Percentiles rank a stretch among this genome's conserved stretches.
These are phyloP conservation scores for Pseudopodoces humilis DNA, from an alignment of 2,113 vertebrate genomes.

Conservation along the genomic window DNA sequence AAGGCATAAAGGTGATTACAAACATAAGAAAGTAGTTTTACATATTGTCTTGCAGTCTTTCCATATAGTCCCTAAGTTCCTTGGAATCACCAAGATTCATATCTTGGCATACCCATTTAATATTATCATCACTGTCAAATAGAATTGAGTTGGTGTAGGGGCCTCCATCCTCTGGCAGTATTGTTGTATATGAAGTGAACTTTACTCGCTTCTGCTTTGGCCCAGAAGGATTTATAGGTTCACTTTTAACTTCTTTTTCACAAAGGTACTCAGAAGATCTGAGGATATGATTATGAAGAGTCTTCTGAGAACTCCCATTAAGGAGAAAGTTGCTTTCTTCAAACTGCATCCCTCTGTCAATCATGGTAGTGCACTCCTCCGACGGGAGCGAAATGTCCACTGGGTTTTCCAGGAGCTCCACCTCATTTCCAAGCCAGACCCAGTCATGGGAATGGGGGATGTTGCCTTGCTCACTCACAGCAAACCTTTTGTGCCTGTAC, in stretches of 20 bases:
- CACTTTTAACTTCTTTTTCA: conserved; percentile 82
- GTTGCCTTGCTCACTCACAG: conserved; percentile 88
- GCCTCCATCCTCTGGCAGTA: conserved; percentile 88
- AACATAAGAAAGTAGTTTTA: conserved; percentile 79
- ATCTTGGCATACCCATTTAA: conserved; percentile 98
- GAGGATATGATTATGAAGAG: conserved; percentile 84
- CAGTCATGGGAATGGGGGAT: conserved; percentile 97
- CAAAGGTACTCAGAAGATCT: conserved; percentile 83
- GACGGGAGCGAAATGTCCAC: conserved; percentile 80
- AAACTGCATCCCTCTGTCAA: conserved; percentile 86
- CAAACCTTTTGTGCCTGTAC: conserved; percentile 94
- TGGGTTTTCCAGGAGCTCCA: conserved; percentile 87
- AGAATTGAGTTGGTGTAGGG: conserved; percentile 90
- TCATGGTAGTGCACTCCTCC: conserved; percentile 87
- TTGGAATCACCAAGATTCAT: conserved; percentile 89
- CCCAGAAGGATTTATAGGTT: conserved; percentile 82
- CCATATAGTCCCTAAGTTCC: conserved; percentile 96
- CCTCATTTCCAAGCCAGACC: conserved; percentile 95
- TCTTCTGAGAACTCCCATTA: conserved; percentile 86
- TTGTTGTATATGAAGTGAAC: conserved; percentile 95
- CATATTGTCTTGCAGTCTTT: conserved; percentile 97
- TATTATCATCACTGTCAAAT: conserved; percentile 90
- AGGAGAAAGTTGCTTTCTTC: conserved; percentile 95
- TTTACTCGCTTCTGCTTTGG: conserved; percentile 94
- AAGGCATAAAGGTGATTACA: conserved; percentile 88